Evolutionary conservation across 2,113 vertebrate species (phyloP).

Genomic region (Chloebia gouldiae): DNA sequence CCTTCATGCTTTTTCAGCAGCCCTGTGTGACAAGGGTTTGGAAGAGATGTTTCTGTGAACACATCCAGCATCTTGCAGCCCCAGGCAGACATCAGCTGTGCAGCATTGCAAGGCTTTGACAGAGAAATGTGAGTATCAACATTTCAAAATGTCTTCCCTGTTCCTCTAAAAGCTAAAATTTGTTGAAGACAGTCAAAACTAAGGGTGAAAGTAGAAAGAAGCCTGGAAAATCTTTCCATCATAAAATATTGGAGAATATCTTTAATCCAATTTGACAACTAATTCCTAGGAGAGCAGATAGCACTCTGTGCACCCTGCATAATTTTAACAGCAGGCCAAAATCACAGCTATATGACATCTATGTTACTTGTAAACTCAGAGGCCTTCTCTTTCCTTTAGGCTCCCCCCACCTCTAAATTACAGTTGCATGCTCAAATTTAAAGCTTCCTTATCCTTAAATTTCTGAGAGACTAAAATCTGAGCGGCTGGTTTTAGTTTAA

Average conservation of each 20-base stretch:
- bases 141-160: not conserved
- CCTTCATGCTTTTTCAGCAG: not conserved
- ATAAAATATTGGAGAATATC: not conserved
- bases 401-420: not conserved
- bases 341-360: not conserved
- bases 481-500: not conserved
- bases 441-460: not conserved
- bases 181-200: not conserved
- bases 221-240: not conserved
- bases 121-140: not conserved
- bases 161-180: not conserved
- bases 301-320: not conserved
- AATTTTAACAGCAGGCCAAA: not conserved
- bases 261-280: not conserved
- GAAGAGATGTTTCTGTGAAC: not conserved
- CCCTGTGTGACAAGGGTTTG: fast-evolving
- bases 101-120: not conserved
- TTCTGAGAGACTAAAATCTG: not conserved
- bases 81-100: not conserved
- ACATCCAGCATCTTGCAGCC: not conserved
- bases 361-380: not conserved
- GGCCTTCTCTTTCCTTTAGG: not conserved
- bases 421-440: not conserved
- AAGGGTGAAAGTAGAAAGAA: not conserved
- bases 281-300: not conserved